phyloP scores from a whole-genome alignment of 2,888 invertebrate genomes.

The Chloromyia formosa region DNA sequence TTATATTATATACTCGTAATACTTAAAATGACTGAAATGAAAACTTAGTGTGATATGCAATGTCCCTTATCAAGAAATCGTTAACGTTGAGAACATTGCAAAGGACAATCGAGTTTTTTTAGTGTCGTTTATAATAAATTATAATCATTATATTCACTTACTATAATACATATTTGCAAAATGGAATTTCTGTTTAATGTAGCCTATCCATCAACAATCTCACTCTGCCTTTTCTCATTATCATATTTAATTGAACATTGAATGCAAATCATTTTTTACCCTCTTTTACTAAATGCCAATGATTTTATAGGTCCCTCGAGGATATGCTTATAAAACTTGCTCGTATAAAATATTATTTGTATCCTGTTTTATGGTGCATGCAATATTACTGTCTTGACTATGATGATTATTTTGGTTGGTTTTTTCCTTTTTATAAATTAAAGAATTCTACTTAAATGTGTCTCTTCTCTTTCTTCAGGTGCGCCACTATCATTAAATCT shows the following conservation, averaged over 20 bases:
- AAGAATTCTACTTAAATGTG: not conserved
- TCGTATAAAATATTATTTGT: slow-evolving; percentile 5
- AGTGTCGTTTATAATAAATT: too few relatives aligned
- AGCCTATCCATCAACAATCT: slow-evolving; percentile 8
- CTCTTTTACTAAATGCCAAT: slow-evolving; percentile 47
- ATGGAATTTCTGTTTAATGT: slow-evolving; percentile 21
- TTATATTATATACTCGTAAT: not conserved
- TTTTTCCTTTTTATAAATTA: slow-evolving; percentile 27
- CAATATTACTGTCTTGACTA: not conserved
- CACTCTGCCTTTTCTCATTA: not conserved
- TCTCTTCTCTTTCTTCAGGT: slow-evolving; percentile 50
- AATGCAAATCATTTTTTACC: slow-evolving; percentile 17
- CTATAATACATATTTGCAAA: slow-evolving; percentile 17
- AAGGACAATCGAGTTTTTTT: not conserved
- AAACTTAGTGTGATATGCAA: too few relatives aligned
- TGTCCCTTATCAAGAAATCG: too few relatives aligned
- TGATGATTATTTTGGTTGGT: too few relatives aligned
- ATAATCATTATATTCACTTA: not conserved
- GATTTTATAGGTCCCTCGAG: slow-evolving; percentile 46
- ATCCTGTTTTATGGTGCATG: slow-evolving; percentile 7
- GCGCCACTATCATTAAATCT: slow-evolving; percentile 52
- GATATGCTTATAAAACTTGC: slow-evolving; percentile 19
- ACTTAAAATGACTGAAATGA: not conserved
- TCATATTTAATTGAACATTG: not conserved
- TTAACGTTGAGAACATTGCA: not conserved